phyloP scores from a whole-genome alignment of 2,797 vertebrate genomes.

The Notoglanidium macrostoma region DNA sequence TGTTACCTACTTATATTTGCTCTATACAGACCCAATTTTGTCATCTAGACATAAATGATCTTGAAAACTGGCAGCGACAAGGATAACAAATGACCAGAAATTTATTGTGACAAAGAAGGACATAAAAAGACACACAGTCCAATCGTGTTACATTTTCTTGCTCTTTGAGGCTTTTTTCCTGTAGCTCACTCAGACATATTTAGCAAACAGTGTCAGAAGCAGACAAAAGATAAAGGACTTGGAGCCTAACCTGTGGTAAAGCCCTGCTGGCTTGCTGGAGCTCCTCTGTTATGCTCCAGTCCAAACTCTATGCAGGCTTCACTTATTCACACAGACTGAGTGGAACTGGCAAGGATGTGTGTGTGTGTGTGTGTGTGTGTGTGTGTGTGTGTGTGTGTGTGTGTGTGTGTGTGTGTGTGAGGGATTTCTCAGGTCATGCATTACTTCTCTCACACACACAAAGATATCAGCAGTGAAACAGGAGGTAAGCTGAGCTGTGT shows the following conservation, averaged over 20 bases:
- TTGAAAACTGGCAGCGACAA: background rate
- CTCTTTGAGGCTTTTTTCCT: background rate
- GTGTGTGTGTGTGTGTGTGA: slow-evolving; percentile 9
- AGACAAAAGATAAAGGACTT: slow-evolving; percentile 31
- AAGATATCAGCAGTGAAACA: slow-evolving; percentile 36
- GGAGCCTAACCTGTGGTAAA: slow-evolving; percentile 28
- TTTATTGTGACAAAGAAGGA: background rate
- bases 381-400: background rate
- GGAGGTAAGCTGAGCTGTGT: slow-evolving; percentile 41
- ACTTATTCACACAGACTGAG: slow-evolving; percentile 28
- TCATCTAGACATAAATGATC: background rate
- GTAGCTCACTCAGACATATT: slow-evolving; percentile 16
- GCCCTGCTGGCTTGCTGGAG: slow-evolving; percentile 4
- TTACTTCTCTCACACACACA: slow-evolving; percentile 42
- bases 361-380: background rate
- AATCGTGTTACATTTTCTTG: background rate
- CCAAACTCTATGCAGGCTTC: background rate
- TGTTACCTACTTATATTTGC: background rate
- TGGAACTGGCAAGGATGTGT: background rate
- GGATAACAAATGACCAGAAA: background rate
- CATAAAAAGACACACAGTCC: background rate
- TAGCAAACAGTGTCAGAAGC: slow-evolving; percentile 23
- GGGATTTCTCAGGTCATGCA: slow-evolving; percentile 40
- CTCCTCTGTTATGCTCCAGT: slow-evolving; percentile 18
- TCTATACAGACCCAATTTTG: background rate